A percentile compares a stretch with the other conserved stretches of the same genome.
phyloP scores from a whole-genome alignment of 2,797 vertebrate species.

The Rhinophrynus dorsalis region DNA sequence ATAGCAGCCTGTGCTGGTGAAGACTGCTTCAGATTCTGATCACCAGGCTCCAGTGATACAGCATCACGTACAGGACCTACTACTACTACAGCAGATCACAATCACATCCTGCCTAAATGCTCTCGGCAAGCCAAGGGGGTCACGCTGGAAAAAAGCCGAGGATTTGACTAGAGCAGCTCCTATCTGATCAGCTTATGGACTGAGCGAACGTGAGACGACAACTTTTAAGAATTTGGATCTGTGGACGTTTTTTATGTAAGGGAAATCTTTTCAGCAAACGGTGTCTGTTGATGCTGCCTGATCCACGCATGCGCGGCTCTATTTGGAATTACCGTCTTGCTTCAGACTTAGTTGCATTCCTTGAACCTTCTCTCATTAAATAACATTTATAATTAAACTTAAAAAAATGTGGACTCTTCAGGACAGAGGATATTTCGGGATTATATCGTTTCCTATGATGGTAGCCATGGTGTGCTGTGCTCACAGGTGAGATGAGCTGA shows the following conservation, averaged over 20 bases:
- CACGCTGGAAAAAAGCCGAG: background rate
- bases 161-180: constrained; percentile 35
- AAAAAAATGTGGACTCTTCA: constrained; percentile 73
- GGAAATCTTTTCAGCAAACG: constrained; percentile 53
- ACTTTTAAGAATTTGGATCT: constrained; percentile 55
- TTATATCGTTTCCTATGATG: constrained; percentile 73
- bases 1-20: constrained; percentile 1
- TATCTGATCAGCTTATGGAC: constrained; percentile 47
- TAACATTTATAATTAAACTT: constrained; percentile 63
- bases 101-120: constrained; percentile 5
- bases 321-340: constrained; percentile 66
- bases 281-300: constrained; percentile 63
- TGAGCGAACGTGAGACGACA: constrained; percentile 46
- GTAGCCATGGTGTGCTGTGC: constrained; percentile 77
- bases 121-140: background rate
- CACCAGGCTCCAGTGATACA: background rate
- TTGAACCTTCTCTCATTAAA: constrained; percentile 66
- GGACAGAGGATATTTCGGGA: constrained; percentile 69
- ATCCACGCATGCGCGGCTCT: constrained; percentile 74
- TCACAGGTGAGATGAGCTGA: constrained; percentile 80
- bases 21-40: background rate
- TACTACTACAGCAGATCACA: background rate
- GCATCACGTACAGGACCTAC: constrained; percentile 5
- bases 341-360: constrained; percentile 72
- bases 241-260: constrained; percentile 54